Percentiles rank a stretch among this genome's conserved stretches.
phyloP scores from a whole-genome alignment of 2,113 vertebrate species.

The Colistium nudipinnis region DNA sequence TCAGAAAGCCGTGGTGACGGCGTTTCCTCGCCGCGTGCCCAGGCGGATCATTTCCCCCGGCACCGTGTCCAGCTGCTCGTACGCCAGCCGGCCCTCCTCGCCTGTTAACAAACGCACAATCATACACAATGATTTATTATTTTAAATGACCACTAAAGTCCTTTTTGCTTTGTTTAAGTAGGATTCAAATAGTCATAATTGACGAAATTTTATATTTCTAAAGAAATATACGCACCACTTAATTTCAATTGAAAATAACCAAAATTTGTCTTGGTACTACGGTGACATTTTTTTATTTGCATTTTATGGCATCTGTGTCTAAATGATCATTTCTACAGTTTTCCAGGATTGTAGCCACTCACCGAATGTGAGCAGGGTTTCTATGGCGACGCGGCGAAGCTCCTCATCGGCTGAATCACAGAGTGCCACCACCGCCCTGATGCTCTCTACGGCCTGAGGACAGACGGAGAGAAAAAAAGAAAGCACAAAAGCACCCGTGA shows the following conservation, averaged over 20 bases:
- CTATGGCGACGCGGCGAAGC: constrained; percentile 90
- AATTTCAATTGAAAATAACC: too few relatives aligned
- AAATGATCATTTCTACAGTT: too few relatives aligned
- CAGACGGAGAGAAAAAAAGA: constrained; percentile 12
- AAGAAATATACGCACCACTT: not conserved
- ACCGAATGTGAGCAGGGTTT: constrained; percentile 95
- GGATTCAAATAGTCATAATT: not conserved
- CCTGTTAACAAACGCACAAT: constrained; percentile 79
- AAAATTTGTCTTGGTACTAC: too few relatives aligned
- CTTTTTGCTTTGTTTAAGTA: not conserved
- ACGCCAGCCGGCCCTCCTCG: constrained; percentile 93
- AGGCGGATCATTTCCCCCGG: constrained; percentile 85
- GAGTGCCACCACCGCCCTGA: constrained; percentile 87
- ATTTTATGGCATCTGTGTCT: too few relatives aligned
- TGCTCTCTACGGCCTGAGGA: constrained; percentile 94
- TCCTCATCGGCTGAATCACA: constrained; percentile 93
- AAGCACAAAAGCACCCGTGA: too few relatives aligned
- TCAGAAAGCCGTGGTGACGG: constrained; percentile 89
- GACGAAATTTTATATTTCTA: too few relatives aligned
- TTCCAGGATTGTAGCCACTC: constrained; percentile 58
- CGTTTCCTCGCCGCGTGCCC: constrained; percentile 83
- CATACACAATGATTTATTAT: too few relatives aligned
- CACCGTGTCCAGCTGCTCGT: constrained; percentile 91
- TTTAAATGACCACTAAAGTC: too few relatives aligned
- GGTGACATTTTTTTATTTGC: too few relatives aligned